Evolutionary conservation across 2,797 vertebrate genomes (phyloP).

Genomic region (Syngnathus acus): DNA sequence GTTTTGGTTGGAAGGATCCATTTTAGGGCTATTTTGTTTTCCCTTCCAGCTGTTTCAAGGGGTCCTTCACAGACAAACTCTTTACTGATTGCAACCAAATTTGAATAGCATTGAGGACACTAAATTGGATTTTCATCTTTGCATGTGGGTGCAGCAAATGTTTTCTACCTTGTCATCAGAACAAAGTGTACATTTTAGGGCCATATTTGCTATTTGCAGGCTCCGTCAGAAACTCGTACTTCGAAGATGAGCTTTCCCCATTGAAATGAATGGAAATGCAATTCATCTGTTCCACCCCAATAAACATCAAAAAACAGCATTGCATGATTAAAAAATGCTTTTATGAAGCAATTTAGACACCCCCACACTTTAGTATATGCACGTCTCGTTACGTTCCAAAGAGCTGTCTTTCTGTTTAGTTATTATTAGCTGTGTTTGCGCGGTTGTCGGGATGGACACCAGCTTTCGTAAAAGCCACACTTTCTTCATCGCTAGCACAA

Average conservation of each 20-base stretch:
- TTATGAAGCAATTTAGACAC: background rate
- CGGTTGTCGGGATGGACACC: background rate
- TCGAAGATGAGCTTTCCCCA: background rate
- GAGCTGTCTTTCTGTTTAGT: background rate
- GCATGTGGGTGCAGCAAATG: too few relatives aligned
- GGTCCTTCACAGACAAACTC: background rate
- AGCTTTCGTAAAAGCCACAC: background rate
- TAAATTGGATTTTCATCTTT: background rate
- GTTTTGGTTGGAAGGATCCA: background rate
- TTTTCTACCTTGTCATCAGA: too few relatives aligned
- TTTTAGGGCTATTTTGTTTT: background rate
- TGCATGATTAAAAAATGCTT: background rate
- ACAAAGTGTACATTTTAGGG: too few relatives aligned
- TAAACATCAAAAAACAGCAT: background rate
- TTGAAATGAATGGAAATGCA: background rate
- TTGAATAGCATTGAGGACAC: background rate
- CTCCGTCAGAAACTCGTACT: background rate
- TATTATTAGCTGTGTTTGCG: background rate
- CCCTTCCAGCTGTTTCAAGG: too few relatives aligned
- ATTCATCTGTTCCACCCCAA: background rate
- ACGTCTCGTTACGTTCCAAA: background rate
- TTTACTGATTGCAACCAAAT: background rate
- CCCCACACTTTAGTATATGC: too few relatives aligned
- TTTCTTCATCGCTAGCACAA: background rate
- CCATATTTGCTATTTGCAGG: too few relatives aligned